Base-by-base conservation (phyloP, 2,797 vertebrate species). In the Lateolabrax maculatus region DNA sequence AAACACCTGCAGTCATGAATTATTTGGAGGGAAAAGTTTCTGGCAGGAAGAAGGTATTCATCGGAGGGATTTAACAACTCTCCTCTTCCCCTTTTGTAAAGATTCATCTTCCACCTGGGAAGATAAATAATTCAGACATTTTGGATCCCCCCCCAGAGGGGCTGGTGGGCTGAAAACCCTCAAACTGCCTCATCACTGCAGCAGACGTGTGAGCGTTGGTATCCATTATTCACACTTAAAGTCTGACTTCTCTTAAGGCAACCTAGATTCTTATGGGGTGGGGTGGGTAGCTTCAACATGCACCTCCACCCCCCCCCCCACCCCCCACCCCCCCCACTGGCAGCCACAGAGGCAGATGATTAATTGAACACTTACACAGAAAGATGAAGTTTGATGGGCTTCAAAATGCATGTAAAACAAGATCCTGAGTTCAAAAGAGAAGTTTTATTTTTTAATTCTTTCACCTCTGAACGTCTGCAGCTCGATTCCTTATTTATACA, bases 191-290 rank as follows among this genome's bases (percentile, higher is more conserved):
- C 95, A 96, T 96, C 96, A 96, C 95, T 87, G 96, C 95, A 96
- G 95, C 95, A 87, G 78, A 82, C 93, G 27, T 43, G 25, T 94
- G 95, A 95, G 95, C 95, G 95, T 93, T 95, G 95, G 94, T 90
- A 97, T 97, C 95, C 95, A 97, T 97, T 97, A 97, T 97, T 96
- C 96, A 96, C 94, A 95, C 93, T 94, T 80, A 95, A 95, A 96
- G 94, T 71, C 93, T 94, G 94, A 94, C 92, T 95, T 56, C 94
- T 96, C 93, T 90, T 90, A 93, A 76, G 93, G 94, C 94, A 90
- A 96, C 94, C 96, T 95, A 95, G 91, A 95, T 97, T 96, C 96
- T 93, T 46, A 46, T 37, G 6, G 0, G 2, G n/a, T 27, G 41
- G 23, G 44, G 10, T 19, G 16, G 0, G 19, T 9, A 10, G 2